Conservation (phyloP, 1,140 invertebrate genomes). For the Drosophila lacertosa region DNA sequence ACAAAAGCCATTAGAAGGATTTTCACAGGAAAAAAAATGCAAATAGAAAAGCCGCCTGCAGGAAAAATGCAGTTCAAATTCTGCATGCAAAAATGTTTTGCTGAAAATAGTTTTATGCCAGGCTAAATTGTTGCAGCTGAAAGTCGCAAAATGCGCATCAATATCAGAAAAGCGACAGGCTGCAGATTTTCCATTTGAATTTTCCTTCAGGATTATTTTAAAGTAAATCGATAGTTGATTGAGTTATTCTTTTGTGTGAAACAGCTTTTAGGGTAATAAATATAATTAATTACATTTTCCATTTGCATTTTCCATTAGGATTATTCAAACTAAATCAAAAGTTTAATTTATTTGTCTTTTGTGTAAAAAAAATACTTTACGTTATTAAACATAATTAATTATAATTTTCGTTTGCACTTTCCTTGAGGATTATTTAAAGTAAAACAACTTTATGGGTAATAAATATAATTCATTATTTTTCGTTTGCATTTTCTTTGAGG, state of each 20-base stretch:
- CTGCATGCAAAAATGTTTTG: slow-evolving; percentile 6
- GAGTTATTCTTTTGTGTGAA: not conserved
- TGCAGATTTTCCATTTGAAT: not conserved
- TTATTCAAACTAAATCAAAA: no score
- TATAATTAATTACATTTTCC: no score
- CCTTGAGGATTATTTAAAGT: no score
- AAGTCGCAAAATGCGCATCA: slow-evolving; percentile 3
- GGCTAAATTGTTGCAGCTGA: slow-evolving; percentile 18
- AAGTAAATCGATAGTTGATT: not conserved
- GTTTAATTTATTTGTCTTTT: no score
- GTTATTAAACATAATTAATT: no score
- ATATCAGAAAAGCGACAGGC: not conserved
- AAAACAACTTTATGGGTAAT: no score
- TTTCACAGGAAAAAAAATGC: slow-evolving; percentile 32
- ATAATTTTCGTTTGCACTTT: no score
- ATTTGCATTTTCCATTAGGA: no score
- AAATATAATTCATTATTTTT: no score
- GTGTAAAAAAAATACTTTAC: no score
- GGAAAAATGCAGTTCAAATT: not conserved
- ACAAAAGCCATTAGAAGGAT: slow-evolving; percentile 60
- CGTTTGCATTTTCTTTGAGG: no score
- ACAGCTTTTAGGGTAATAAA: no score
- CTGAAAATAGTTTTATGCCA: slow-evolving; percentile 18
- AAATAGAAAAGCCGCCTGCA: slow-evolving; percentile 37
- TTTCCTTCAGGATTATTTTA: not conserved